Conservation (phyloP, 1,140 invertebrate genomes). For the Drosophila chauvacae region DNA sequence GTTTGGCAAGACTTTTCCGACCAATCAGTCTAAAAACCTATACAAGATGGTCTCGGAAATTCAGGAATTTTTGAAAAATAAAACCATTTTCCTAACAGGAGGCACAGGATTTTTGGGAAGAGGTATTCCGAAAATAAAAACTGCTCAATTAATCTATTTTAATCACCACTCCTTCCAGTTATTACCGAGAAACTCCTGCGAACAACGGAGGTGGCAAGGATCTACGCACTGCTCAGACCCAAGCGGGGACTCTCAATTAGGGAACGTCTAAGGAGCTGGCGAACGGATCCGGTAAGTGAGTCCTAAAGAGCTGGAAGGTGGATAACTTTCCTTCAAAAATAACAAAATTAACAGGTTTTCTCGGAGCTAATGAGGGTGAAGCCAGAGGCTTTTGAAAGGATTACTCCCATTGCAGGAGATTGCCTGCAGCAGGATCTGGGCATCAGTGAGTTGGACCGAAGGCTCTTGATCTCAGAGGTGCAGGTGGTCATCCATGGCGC, state of each 20-base stretch:
- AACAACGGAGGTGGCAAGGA: conserved; percentile 88
- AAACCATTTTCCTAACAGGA: conserved; percentile 40
- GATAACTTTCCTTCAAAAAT: background rate
- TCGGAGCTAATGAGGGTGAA: conserved; percentile 7
- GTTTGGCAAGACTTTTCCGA: background rate
- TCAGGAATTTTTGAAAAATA: conserved; percentile 37
- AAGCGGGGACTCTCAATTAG: conserved; percentile 90
- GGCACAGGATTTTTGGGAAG: conserved; percentile 51
- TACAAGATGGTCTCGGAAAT: conserved; percentile 35
- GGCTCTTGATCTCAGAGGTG: conserved; percentile 80
- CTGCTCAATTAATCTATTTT: background rate
- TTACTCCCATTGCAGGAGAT: conserved; percentile 86
- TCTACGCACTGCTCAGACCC: conserved; percentile 90
- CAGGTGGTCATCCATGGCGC: conserved; percentile 93
- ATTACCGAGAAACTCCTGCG: conserved; percentile 93
- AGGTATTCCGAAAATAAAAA: background rate
- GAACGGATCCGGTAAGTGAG: conserved; percentile 84
- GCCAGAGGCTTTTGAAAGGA: conserved; percentile 9
- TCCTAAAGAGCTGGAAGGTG: accelerated
- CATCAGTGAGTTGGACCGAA: conserved; percentile 86
- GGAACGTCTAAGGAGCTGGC: conserved; percentile 87
- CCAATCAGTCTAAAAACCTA: background rate
- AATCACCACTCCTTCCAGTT: conserved; percentile 61
- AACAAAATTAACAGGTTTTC: conserved; percentile 24
- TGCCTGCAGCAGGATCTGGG: conserved; percentile 87